A percentile compares a stretch with the other conserved stretches of the same genome.
Conservation (phyloP, 2,113 vertebrate genomes). For the Orcinus orca region DNA sequence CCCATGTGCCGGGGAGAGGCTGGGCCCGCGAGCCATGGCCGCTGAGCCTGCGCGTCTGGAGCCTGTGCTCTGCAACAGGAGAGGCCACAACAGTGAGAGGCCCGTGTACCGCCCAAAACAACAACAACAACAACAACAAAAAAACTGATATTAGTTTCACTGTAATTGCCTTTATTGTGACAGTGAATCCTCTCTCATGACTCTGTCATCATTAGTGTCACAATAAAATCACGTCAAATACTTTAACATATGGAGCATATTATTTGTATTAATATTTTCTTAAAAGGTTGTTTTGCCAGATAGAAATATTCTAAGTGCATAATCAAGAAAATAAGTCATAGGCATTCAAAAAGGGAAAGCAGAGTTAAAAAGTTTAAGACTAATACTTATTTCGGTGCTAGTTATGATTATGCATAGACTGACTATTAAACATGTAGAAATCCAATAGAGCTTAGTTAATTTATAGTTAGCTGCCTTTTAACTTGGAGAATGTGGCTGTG, state of each 20-base stretch:
- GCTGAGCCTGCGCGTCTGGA: too few species aligned
- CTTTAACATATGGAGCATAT: not conserved
- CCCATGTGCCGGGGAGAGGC: too few species aligned
- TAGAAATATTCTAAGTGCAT: not conserved
- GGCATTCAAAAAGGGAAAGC: not conserved
- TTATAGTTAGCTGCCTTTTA: not conserved
- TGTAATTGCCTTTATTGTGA: not conserved
- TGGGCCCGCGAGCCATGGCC: too few species aligned
- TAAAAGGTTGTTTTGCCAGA: not conserved
- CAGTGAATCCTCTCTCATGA: not conserved
- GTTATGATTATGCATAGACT: not conserved
- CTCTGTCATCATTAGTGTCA: not conserved
- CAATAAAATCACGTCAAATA: not conserved
- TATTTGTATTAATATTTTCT: not conserved
- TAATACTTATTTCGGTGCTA: not conserved
- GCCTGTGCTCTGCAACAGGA: too few species aligned
- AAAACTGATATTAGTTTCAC: not conserved
- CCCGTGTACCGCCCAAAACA: too few species aligned
- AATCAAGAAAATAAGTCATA: constrained; percentile 16
- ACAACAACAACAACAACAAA: too few species aligned
- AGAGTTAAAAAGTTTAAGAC: not conserved
- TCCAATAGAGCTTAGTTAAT: not conserved
- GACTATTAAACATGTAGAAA: not conserved
- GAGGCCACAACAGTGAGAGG: too few species aligned
- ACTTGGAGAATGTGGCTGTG: not conserved